Conservation (phyloP, 2,888 invertebrate species). For the Poecilobothrus nobilitatus region DNA sequence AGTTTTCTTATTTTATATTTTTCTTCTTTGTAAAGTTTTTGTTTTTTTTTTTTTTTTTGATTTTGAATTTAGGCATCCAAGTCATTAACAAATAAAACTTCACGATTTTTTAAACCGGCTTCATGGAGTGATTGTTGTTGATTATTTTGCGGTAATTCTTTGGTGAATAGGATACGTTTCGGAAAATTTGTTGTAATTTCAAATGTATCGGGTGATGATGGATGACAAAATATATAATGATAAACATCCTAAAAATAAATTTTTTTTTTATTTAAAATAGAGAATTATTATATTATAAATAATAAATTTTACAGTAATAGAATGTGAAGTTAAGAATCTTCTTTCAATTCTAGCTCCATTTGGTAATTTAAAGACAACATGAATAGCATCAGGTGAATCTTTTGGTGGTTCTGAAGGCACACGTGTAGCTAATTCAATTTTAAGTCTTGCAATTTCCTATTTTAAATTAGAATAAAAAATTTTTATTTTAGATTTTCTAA, state of each 20-base stretch:
- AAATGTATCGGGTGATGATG: constrained; percentile 83
- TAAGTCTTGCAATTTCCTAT: constrained; percentile 56
- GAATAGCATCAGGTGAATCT: constrained; percentile 61
- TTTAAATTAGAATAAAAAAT: neutral
- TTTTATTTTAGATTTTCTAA: constrained; percentile 1
- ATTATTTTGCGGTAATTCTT: constrained; percentile 41
- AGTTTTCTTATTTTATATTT: no score
- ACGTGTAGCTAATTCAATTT: constrained; percentile 54
- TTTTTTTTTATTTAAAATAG: constrained; percentile 17
- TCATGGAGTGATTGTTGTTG: constrained; percentile 52
- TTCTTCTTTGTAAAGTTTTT: neutral
- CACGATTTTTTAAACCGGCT: constrained; percentile 78
- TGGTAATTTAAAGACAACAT: constrained; percentile 85
- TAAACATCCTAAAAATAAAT: constrained; percentile 71
- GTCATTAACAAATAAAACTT: constrained; percentile 90
- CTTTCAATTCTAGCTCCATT: constrained; percentile 80
- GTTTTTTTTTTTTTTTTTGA: neutral
- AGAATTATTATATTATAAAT: neutral
- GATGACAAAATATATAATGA: constrained; percentile 92
- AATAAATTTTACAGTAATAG: constrained; percentile 59
- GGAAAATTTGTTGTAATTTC: constrained; percentile 96
- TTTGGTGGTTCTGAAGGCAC: constrained; percentile 69
- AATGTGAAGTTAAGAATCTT: constrained; percentile 71
- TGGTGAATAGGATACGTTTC: constrained; percentile 62
- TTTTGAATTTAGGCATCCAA: constrained; percentile 57